Base-by-base conservation (phyloP, 2,797 vertebrate species). In the Knipowitschia caucasica region DNA sequence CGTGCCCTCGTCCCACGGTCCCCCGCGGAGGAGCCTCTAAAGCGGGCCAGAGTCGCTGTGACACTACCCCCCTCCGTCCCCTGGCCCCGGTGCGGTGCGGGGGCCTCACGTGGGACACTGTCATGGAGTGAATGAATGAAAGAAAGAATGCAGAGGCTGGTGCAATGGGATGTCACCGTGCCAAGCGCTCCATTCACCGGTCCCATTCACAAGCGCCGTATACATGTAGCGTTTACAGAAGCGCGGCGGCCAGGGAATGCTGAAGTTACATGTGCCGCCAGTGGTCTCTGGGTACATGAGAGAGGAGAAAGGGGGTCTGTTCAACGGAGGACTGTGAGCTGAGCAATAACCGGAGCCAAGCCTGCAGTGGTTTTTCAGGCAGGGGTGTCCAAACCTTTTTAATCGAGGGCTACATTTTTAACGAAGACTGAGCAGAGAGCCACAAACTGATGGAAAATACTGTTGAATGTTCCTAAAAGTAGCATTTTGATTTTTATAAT, bases 1-100 rank as follows among this genome's bases (percentile, higher is more conserved):
- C 73, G 66, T 65, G 71, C 68, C 53, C 11, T 70, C 75, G 63
- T 73, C 77, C 73, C 72, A 33, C 38, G 69, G 78, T 71, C 75
- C 86, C 89, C 85, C 40, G 80, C 52, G 60, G 85, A 20, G 86
- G 77, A 49, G 80, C 74, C 73, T 70, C 85, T 79, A 90, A 91
- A 81, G 82, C 71, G 43, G 55, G 71, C 9, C n/a, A 64, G 75
- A 80, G 80, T 82, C 82, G 81, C 83, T 73, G 57, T 67, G 75
- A 79, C 79, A 84, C 72, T 86, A 86, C n/a, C n/a, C n/a, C n/a
- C n/a, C n/a, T n/a, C n/a, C n/a, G n/a, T n/a, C n/a, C n/a, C n/a
- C n/a, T n/a, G 85, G 86, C 84, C 63, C 38, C 60, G 12, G 64
- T 56, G 36, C 56, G 23, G 54, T 25, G 71, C 62, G 61, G 26